Conservation (phyloP, 2,113 vertebrate species). For the Cromileptes altivelis region DNA sequence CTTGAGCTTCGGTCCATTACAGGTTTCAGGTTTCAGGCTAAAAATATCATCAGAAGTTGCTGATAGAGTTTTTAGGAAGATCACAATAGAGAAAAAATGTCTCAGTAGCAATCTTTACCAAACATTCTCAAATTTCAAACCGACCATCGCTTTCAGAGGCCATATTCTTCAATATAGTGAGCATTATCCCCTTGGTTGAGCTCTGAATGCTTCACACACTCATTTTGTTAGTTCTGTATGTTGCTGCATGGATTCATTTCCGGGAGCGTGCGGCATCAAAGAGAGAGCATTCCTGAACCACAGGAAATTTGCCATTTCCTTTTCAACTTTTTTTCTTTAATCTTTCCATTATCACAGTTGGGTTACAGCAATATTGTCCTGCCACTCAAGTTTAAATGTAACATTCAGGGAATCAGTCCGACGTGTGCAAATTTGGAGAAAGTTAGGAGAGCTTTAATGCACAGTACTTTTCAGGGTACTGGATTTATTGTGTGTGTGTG, state of each 20-base stretch:
- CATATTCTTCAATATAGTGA: background rate
- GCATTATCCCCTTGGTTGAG: too few relatives aligned
- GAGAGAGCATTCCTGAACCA: slow-evolving; percentile 19
- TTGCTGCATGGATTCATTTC: slow-evolving; percentile 28
- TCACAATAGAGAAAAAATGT: background rate
- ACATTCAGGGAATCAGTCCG: background rate
- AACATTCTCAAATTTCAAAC: background rate
- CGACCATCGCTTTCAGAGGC: too few relatives aligned
- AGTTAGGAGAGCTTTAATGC: background rate
- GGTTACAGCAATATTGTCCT: background rate
- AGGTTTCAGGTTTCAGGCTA: slow-evolving; percentile 22
- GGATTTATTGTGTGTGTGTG: background rate
- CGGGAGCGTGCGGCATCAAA: slow-evolving; percentile 20
- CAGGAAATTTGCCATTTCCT: slow-evolving; percentile 51
- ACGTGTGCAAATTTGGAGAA: background rate
- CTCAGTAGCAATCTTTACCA: background rate
- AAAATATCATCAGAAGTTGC: background rate
- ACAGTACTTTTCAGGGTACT: background rate
- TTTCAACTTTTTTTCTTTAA: background rate
- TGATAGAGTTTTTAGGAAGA: slow-evolving; percentile 3
- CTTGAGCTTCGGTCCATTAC: background rate
- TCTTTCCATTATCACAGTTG: background rate
- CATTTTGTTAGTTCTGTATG: too few relatives aligned
- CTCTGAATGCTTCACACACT: background rate
- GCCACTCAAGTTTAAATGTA: background rate